Evolutionary conservation across 2,888 invertebrate genomes (phyloP), one percentile per base, ranked within the genome.

Genomic region (Steromphala cineraria): DNA sequence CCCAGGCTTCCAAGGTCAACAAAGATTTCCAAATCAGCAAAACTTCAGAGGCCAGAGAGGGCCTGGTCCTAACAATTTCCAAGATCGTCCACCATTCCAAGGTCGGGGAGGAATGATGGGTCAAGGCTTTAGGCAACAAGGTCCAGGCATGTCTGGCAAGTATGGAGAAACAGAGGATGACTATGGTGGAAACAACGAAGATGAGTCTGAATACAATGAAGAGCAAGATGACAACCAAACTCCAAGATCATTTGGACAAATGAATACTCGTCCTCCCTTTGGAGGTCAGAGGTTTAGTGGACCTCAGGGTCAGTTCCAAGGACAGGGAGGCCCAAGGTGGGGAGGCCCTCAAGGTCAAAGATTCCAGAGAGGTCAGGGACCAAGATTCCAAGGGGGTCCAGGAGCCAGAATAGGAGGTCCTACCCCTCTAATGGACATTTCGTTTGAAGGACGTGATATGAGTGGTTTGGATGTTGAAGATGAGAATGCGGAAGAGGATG

Each of bases 371-470:
- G 52, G 52, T 52, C 79, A 67, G 53, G 53, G 36, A 13, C 79
- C 52, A 75, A 4, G 56, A 28, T 40, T 56, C n/a, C 36, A 77
- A 53, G 53, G 52, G 67, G 36, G 24, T 36, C 53, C 53, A 53
- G 67, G 24, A 56, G 15, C 53, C 10, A 21, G 74, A 31, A 53
- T 75, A 36, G 36, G 53, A 46, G 56, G 82, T 80, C 52, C 53
- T 15, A 19, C 46, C 28, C 77, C 75, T 28, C 46, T 71, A 31
- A 76, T 81, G 81, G 55, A 56, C 15, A 67, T 79, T 67, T 36
- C 52, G 7, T 82, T 71, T 79, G 52, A 80, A 56, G 76, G 78
- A 36, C 71, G 78, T 56, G 82, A 75, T 15, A 67, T 79, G 17
- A 56, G 82, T 7, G 74, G 80, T n/a, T 55, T 53, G 24, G 75